Evolutionary conservation across 2,888 invertebrate genomes (phyloP).

Genomic region (Tenthredo distinguenda): DNA sequence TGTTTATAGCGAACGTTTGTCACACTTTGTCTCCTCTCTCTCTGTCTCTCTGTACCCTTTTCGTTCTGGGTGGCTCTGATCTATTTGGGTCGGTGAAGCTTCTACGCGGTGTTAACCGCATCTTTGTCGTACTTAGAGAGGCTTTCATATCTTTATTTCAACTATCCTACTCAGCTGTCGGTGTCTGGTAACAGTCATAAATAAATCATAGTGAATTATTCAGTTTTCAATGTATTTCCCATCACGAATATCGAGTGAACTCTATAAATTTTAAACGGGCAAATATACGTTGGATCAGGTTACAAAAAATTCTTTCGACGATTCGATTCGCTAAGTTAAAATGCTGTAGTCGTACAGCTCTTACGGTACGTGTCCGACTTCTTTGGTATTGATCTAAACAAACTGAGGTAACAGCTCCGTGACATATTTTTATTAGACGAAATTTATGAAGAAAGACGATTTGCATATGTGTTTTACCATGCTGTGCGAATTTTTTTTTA

Average conservation of each 20-base stretch:
- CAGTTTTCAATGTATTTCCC: not conserved
- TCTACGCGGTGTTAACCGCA: not conserved
- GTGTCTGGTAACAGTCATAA: not conserved
- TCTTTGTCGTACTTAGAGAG: not conserved
- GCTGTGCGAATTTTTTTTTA: not conserved
- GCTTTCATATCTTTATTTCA: not conserved
- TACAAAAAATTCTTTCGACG: not conserved
- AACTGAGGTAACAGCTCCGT: conserved; percentile 10
- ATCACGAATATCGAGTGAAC: not conserved
- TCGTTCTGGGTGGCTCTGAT: not conserved
- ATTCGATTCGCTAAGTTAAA: conserved; percentile 2
- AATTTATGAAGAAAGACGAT: not conserved
- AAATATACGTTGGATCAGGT: not conserved
- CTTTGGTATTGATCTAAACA: conserved; percentile 14
- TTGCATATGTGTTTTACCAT: not conserved
- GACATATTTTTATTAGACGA: not conserved
- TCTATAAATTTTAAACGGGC: not conserved
- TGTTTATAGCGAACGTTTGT: conserved; percentile 49
- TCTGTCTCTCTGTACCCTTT: conserved; percentile 2
- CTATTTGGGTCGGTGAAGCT: not conserved
- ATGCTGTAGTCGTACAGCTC: conserved; percentile 15
- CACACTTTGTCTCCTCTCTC: conserved; percentile 47
- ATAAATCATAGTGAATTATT: not conserved
- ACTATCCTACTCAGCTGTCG: not conserved
- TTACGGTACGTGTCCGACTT: not conserved